Conservation (phyloP, 1,140 invertebrate species). For the Coenobita brevimanus region DNA sequence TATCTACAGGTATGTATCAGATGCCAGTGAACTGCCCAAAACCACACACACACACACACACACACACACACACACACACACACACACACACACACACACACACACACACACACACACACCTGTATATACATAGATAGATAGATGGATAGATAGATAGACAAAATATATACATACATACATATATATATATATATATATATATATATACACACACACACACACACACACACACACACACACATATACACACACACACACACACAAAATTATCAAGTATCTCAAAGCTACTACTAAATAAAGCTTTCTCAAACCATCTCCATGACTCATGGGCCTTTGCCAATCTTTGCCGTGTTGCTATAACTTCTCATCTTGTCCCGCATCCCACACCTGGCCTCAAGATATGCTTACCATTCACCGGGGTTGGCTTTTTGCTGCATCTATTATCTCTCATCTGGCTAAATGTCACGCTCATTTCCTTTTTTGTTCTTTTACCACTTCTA, state of each 20-base stretch:
- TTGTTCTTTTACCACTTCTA: too few species aligned
- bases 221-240: conserved; percentile 14
- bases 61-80: not conserved
- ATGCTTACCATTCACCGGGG: too few species aligned
- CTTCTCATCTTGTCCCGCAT: too few species aligned
- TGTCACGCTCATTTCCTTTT: too few species aligned
- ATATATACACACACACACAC: conserved; percentile 14
- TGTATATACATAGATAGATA: not conserved
- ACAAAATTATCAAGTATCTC: not conserved
- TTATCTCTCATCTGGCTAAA: too few species aligned
- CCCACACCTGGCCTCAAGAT: too few species aligned
- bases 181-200: not conserved
- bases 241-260: conserved; percentile 22
- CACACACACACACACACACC: conserved; percentile 30
- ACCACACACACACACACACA: conserved; percentile 32
- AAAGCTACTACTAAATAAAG: not conserved
- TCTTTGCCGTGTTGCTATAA: too few species aligned
- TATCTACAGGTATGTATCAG: not conserved
- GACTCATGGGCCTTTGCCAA: too few species aligned
- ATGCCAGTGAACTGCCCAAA: not conserved
- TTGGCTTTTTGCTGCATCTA: too few species aligned
- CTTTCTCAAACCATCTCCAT: too few species aligned
- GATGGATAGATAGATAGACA: not conserved
- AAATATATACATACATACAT: conserved; percentile 17
- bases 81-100: conserved; percentile 25